Conservation (phyloP, 2,797 vertebrate genomes). For the Pelochelys cantorii region DNA sequence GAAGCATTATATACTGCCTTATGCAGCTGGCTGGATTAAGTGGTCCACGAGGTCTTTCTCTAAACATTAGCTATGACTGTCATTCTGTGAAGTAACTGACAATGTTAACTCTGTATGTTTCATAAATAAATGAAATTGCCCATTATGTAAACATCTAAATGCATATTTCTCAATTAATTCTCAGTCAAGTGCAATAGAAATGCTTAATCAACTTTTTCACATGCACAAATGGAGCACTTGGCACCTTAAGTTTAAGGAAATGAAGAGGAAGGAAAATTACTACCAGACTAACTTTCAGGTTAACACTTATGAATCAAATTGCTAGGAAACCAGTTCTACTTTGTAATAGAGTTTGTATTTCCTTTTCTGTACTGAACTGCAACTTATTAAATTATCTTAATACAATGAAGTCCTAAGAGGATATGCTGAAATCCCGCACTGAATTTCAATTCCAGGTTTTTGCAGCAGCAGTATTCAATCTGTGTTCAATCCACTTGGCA, state of each 20-base stretch:
- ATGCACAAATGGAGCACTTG: not conserved
- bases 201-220: not conserved
- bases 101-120: not conserved
- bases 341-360: not conserved
- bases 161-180: constrained; percentile 34
- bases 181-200: constrained; percentile 31
- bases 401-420: constrained; percentile 7
- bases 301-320: constrained; percentile 14
- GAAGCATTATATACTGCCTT: not conserved
- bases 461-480: not conserved
- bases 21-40: not conserved
- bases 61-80: not conserved
- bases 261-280: constrained; percentile 14
- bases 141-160: constrained; percentile 19
- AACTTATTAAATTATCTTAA: constrained; percentile 14
- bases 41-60: not conserved
- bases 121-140: constrained; percentile 1
- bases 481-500: not conserved
- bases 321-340: not conserved
- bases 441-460: constrained; percentile 10
- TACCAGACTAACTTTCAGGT: not conserved
- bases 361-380: not conserved
- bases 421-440: not conserved
- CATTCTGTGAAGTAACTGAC: constrained; percentile 9
- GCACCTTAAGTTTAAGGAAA: constrained; percentile 15